Percentiles rank a stretch among this genome's conserved stretches.
Evolutionary conservation across 2,797 vertebrate genomes (phyloP).

Genomic region (Zenarchopterus dispar): DNA sequence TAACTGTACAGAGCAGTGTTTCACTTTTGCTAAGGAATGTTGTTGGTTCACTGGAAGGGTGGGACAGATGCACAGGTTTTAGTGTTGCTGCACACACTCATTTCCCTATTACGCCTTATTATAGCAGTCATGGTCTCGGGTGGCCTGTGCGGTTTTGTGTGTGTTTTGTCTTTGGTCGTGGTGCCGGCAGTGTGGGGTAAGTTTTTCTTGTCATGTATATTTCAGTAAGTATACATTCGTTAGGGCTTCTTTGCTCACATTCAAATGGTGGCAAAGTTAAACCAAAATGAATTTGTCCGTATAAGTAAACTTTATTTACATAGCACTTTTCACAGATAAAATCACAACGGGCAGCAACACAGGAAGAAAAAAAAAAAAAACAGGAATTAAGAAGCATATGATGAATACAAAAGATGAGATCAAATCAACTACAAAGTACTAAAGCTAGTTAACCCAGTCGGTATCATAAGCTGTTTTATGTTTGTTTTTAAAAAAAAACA

Average conservation of each 20-base stretch:
- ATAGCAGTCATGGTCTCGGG: constrained; percentile 13
- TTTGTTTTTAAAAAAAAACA: no score
- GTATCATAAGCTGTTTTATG: no score
- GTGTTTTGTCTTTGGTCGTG: constrained; percentile 29
- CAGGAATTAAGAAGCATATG: no score
- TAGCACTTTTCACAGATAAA: no score
- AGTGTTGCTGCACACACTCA: not conserved
- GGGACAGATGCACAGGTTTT: constrained; percentile 23
- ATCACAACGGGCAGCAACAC: no score
- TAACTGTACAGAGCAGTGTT: not conserved
- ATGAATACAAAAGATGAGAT: no score
- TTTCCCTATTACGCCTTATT: not conserved
- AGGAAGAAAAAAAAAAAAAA: no score
- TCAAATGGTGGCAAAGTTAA: not conserved
- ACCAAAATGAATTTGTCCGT: not conserved
- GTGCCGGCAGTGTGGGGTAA: constrained; percentile 43
- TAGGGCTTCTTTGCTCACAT: not conserved
- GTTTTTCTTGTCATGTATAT: constrained; percentile 11
- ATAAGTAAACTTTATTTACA: no score
- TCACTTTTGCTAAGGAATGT: constrained; percentile 50
- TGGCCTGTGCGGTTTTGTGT: constrained; percentile 17
- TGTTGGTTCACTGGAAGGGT: constrained; percentile 31
- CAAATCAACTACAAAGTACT: no score
- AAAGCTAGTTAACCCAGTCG: no score
- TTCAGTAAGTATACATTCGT: not conserved